Evolutionary conservation across 2,113 vertebrate genomes (phyloP), one percentile per base, ranked within the genome.

Genomic region (Oreochromis niloticus): DNA sequence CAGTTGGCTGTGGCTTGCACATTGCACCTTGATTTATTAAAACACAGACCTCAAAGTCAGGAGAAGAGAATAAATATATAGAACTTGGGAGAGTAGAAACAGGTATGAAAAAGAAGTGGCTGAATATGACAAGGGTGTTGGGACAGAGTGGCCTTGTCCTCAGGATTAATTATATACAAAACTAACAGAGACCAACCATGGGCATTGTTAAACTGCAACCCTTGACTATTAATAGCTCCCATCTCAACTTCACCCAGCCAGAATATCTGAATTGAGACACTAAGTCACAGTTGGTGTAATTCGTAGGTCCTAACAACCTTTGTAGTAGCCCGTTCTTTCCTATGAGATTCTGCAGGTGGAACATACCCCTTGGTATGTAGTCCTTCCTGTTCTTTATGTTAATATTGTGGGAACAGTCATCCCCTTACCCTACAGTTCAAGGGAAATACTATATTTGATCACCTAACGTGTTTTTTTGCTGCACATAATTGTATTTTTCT

Each of bases 381-480:
- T 78, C 86, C 50, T 80, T 87, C 54, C 52, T 88, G 71, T 91
- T 88, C 88, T 94, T 92, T 93, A 93, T 91, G 88, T 83, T 90
- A 87, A 91, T 93, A 88, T 89, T 89, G 87, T 88, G 6, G 91
- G 73, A 93, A 89, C 55, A 92, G 82, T 82, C 85, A 88, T 92
- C 92, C 80, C 92, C 90, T 93, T 95, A 95, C 87, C 93, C 91
- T 39, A 85, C 79, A 95, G 96, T 96, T 96, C 93, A 96, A 96
- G 95, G 96, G 93, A 96, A 95, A 96, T 93, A 93, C 95, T 96
- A 96, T 95, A 96, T 96, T 96, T 96, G 94, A 96, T 95, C 94
- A 90, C 85, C 34, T 54, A 81, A 82, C 1, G 3, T 80, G 66
- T 91, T 85, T 85, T 85, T 86, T 68, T 71, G 17, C 24, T 63